phyloP scores from a whole-genome alignment of 2,888 invertebrate species.

The Drosophila demipolita region DNA sequence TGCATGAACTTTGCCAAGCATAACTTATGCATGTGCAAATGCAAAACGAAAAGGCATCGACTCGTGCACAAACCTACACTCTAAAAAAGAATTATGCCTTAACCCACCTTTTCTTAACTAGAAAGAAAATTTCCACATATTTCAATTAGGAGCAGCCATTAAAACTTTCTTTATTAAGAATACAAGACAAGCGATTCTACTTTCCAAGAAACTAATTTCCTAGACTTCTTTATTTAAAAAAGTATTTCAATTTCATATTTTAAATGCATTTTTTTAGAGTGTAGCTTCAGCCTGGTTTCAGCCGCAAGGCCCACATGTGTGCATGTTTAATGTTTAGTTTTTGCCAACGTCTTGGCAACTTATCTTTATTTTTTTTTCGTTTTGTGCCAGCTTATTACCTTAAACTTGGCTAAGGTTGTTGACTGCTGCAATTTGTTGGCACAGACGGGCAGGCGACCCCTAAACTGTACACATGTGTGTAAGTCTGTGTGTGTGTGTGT shows the following conservation, averaged over 20 bases:
- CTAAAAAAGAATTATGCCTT: not conserved
- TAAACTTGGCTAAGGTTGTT: conserved; percentile 77
- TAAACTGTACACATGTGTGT: conserved; percentile 25
- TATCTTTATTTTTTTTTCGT: conserved; percentile 47
- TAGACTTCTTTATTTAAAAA: not conserved
- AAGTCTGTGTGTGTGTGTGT: conserved; percentile 13
- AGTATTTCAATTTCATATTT: not conserved
- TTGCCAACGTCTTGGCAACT: conserved; percentile 51
- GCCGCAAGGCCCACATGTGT: conserved; percentile 34
- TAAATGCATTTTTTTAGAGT: not conserved
- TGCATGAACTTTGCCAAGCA: conserved; percentile 70
- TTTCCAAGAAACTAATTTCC: not conserved
- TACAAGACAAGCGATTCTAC: not conserved
- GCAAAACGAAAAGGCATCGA: conserved; percentile 23
- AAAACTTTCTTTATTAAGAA: not conserved
- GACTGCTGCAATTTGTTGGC: conserved; percentile 74
- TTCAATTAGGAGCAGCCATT: not conserved
- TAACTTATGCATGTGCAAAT: conserved; percentile 70
- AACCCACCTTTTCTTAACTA: not conserved
- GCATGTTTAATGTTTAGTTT: conserved; percentile 61
- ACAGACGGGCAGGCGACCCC: conserved; percentile 53
- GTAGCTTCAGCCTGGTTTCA: not conserved
- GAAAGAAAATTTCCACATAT: not conserved
- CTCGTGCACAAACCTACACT: not conserved
- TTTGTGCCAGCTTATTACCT: conserved; percentile 68